A percentile compares a stretch with the other conserved stretches of the same genome.
Conservation (phyloP, 2,888 invertebrate genomes). For the Pammene aurita region DNA sequence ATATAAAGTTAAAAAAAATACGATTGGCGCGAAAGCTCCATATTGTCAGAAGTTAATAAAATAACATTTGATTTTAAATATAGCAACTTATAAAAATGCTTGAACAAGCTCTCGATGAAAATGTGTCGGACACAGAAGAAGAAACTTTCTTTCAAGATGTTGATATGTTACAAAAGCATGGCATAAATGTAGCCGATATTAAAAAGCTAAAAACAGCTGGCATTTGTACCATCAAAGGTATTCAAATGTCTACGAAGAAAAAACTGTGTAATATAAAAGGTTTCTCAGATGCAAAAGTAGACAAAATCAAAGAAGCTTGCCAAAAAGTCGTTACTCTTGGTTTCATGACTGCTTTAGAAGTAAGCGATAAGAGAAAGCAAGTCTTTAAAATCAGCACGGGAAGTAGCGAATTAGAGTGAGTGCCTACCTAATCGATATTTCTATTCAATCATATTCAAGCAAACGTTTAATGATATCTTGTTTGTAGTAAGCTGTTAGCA, state of each 20-base stretch:
- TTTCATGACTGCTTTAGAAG: conserved; percentile 90
- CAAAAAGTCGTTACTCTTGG: conserved; percentile 85
- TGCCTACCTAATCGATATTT: conserved; percentile 38
- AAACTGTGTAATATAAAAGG: conserved; percentile 89
- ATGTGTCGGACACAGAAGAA: conserved; percentile 82
- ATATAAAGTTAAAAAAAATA: background rate
- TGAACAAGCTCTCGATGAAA: conserved; percentile 73
- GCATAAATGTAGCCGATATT: conserved; percentile 88
- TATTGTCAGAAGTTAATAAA: background rate
- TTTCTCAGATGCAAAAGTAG: conserved; percentile 89
- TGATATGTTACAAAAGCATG: conserved; percentile 84
- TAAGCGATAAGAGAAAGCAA: conserved; percentile 87
- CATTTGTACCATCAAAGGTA: conserved; percentile 91
- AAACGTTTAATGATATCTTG: background rate
- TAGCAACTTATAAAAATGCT: conserved; percentile 55
- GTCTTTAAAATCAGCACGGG: conserved; percentile 88
- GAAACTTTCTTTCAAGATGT: conserved; percentile 90
- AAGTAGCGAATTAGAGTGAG: conserved; percentile 88
- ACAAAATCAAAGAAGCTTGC: conserved; percentile 91
- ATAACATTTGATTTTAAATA: background rate
- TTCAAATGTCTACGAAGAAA: conserved; percentile 91
- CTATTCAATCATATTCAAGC: too few relatives aligned
- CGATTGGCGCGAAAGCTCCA: conserved; percentile 3
- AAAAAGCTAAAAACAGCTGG: conserved; percentile 89
- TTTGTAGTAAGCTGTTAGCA: conserved; percentile 87